Base-by-base conservation (phyloP, 2,888 invertebrate genomes). In the Drosophila tanythrix region DNA sequence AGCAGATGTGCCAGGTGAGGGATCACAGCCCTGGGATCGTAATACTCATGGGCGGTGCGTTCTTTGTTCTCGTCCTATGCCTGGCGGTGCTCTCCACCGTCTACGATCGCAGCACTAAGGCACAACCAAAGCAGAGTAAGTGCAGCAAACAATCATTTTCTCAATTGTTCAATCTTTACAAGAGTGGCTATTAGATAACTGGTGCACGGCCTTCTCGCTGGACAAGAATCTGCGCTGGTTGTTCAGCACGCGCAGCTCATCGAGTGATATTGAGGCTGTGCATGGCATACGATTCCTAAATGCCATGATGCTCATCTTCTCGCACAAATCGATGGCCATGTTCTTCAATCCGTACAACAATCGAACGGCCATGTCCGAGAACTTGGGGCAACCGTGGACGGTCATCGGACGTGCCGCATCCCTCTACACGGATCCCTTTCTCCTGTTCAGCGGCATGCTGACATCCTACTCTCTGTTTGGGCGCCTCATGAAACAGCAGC, bases 261-360 rank as follows among this genome's bases (percentile, higher is more conserved):
- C 94, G 1, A 94, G 94, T 25, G 96, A 96, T 79, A 95, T 96
- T 55, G 93, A 94, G 59, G 94, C 94, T 0, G 94, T 96, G 1
- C 96, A 96, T 90, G 96, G 96, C 25, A 94, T 96, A 43, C 93
- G 96, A 69, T 95, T 95, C 68, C 82, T 96, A 8, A 96, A 96
- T 84, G 96, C 96, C 1, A 53, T 94, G 8, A 94, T 96, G 94
- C 90, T 96, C 68, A 89, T 96, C 11, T 83, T 95, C 6, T 94
- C 96, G 0, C 96, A 96, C 90, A 96, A 96, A 89, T 95, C 95
- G n/a, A 95, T 96, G 95, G 96, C 96, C 1, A 90, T 95, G 63
- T 95, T 96, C 85, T 96, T 95, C 82, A 94, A 95, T 86, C 95
- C 96, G 3, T 96, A 95, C 84, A 92, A 94, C 53, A 96, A 96